phyloP scores from a whole-genome alignment of 2,797 vertebrate species.

The Trematomus bernacchii region DNA sequence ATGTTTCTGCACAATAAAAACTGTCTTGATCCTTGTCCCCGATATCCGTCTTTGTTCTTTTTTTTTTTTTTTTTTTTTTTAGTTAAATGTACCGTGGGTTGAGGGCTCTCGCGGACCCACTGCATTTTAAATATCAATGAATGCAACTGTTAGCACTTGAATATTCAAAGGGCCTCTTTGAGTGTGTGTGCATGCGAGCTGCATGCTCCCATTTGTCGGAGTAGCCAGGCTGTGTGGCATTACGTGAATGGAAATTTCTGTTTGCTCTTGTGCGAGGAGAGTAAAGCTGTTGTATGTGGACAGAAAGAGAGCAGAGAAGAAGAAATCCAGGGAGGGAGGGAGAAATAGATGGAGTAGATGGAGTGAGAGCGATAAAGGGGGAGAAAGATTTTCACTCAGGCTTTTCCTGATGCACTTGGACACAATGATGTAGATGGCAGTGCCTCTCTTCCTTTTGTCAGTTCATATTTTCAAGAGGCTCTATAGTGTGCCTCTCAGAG shows the following conservation, averaged over 20 bases:
- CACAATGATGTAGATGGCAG: constrained; percentile 76
- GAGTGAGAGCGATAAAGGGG: constrained; percentile 58
- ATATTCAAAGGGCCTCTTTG: constrained; percentile 85
- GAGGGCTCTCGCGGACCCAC: constrained; percentile 75
- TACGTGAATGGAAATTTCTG: constrained; percentile 83
- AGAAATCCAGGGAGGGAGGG: constrained; percentile 48
- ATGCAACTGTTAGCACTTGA: constrained; percentile 84
- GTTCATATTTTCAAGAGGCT: constrained; percentile 82
- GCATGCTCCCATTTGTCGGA: constrained; percentile 81
- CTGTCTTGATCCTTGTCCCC: constrained; percentile 75
- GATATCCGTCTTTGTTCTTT: constrained; percentile 75
- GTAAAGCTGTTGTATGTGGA: constrained; percentile 73
- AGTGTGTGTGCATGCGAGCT: constrained; percentile 83
- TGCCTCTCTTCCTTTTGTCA: constrained; percentile 76
- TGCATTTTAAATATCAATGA: constrained; percentile 86
- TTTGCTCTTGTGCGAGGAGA: constrained; percentile 78
- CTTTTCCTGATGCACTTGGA: constrained; percentile 75
- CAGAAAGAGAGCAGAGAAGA: constrained; percentile 39
- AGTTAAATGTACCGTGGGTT: constrained; percentile 72
- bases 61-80: constrained; percentile 62
- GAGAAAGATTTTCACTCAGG: constrained; percentile 74
- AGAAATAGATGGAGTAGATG: constrained; percentile 58
- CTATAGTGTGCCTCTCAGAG: constrained; percentile 71
- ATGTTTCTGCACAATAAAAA: constrained; percentile 73
- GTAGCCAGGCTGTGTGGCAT: constrained; percentile 75